Evolutionary conservation across 1,140 invertebrate genomes (phyloP), one percentile per base, ranked within the genome.

Genomic region (Camponotus pennsylvanicus): DNA sequence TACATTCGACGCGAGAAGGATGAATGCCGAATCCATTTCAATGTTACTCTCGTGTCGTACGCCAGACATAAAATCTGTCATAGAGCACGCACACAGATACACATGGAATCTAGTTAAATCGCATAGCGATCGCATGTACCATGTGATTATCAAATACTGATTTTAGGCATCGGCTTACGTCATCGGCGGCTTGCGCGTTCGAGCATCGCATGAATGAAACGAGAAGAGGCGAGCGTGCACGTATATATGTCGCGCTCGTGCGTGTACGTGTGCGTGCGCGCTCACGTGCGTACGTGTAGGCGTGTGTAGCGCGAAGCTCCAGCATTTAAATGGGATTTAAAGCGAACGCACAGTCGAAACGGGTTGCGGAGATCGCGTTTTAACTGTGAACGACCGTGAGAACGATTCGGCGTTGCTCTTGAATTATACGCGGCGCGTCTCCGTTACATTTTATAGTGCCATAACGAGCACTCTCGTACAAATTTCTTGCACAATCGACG

Each of bases 241-340:
- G 34, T n/a, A 49, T 40, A 49, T 27, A 27, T 18, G 34, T 6
- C 27, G 11, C 21, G 42, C 40, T n/a, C 18, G 55, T 37, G 71
- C 42, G 32, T 52, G 55, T 8, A 4, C 21, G 61, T 5, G 64
- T 57, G n/a, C 13, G 34, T 67, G 49, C 11, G 15, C 13, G 45
- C 45, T 49, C 49, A 9, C 9, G 15, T 34, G 18, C 21, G n/a
- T 34, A 4, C 42, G 27, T 59, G 79, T 34, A 40, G n/a, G 63
- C 37, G 75, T 77, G 61, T 78, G 49, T 42, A 55, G 63, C 45
- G 79, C 80, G 67, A 88, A 57, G 63, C 61, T 57, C 64, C 86
- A 89, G 88, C 86, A 88, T 91, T 91, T 92, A 92, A 92, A 92
- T 88, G 82, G 88, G 86, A 85, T 88, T 91, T 92, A 92, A 89